Percentiles rank a stretch among this genome's conserved stretches.
Evolutionary conservation across 2,113 vertebrate genomes (phyloP).

Genomic region (Puffinus mauretanicus): DNA sequence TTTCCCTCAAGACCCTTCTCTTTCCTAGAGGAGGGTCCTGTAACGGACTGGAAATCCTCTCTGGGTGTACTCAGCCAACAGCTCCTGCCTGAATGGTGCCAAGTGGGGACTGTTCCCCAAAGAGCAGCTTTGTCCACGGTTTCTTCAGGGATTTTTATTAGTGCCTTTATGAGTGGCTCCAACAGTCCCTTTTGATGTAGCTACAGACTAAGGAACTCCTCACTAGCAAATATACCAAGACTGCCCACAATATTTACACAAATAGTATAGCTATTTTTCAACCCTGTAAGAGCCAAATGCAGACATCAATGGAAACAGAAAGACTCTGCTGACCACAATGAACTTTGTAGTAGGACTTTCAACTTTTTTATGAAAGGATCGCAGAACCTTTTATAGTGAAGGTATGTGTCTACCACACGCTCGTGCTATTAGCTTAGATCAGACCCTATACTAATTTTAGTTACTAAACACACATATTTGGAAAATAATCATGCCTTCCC

Average conservation of each 20-base stretch:
- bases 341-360: neutral
- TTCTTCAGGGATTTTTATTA: neutral
- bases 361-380: neutral
- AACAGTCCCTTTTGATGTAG: neutral
- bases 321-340: neutral
- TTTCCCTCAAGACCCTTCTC: neutral
- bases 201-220: neutral
- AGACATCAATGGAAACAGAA: neutral
- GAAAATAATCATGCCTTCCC: neutral
- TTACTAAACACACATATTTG: neutral
- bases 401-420: neutral
- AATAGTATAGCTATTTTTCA: neutral
- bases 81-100: neutral
- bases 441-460: neutral
- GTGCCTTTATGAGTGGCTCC: neutral
- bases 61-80: neutral
- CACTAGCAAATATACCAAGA: neutral
- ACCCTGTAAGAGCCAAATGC: neutral
- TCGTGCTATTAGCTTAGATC: neutral
- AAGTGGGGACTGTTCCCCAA: neutral
- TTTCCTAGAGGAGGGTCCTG: neutral
- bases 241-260: neutral
- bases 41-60: neutral
- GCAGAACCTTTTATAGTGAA: neutral
- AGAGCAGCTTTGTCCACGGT: neutral